Evolutionary conservation across 2,888 invertebrate species (phyloP).

Genomic region (Tinea semifulvella): DNA sequence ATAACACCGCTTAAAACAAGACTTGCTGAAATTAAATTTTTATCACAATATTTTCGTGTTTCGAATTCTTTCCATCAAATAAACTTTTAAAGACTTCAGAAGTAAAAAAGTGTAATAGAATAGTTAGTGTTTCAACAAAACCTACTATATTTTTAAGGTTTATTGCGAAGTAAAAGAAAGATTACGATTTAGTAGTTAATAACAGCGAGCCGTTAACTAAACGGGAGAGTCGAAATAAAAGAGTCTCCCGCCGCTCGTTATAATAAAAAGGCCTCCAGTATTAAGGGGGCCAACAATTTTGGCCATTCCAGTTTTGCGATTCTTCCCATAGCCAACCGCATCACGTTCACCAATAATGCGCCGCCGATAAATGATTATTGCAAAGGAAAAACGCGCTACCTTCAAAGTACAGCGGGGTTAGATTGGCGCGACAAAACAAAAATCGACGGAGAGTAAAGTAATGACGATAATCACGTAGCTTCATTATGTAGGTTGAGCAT

Average conservation of each 20-base stretch:
- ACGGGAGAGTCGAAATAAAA: conserved; percentile 17
- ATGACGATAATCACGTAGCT: too few relatives aligned
- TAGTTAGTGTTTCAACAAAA: conserved; percentile 9
- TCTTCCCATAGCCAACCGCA: conserved; percentile 29
- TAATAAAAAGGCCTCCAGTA: conserved; percentile 15
- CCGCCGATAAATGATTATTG: conserved; percentile 44
- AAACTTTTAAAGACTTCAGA: too few relatives aligned
- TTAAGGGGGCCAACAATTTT: conserved; percentile 17
- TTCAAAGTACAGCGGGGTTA: conserved; percentile 35
- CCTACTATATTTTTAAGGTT: neutral
- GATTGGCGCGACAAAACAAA: too few relatives aligned
- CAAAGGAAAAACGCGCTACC: conserved; percentile 31
- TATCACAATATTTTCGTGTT: too few relatives aligned
- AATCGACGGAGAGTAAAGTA: too few relatives aligned
- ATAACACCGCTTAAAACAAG: too few relatives aligned
- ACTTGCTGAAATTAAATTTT: too few relatives aligned
- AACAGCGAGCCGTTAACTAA: conserved; percentile 17
- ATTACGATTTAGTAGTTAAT: conserved; percentile 12
- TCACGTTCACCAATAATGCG: conserved; percentile 37
- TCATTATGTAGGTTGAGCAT: too few relatives aligned
- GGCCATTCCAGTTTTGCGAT: conserved; percentile 22
- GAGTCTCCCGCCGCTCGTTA: conserved; percentile 17
- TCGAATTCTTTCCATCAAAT: too few relatives aligned
- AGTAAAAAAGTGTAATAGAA: neutral
- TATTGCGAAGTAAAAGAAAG: conserved; percentile 8